These are phyloP conservation scores for Micropoecilia bifurca DNA, from an alignment of 2,797 vertebrate genomes.

Conservation along the genomic window DNA sequence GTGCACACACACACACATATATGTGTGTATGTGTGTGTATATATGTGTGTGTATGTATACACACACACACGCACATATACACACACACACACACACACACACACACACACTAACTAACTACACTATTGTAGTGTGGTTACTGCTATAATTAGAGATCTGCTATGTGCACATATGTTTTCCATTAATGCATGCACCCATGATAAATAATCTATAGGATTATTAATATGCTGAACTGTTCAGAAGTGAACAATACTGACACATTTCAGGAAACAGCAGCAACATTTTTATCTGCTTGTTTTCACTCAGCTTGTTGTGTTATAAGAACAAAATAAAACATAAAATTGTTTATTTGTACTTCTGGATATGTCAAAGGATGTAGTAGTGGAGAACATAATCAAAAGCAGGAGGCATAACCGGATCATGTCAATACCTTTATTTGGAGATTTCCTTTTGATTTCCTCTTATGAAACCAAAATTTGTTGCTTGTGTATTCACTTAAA, in stretches of 20 bases:
- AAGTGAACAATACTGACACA: neutral
- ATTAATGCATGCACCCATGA: too few relatives aligned
- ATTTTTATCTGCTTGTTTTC: neutral
- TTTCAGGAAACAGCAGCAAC: neutral
- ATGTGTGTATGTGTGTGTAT: too few relatives aligned
- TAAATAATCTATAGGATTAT: neutral
- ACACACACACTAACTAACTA: too few relatives aligned
- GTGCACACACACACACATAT: too few relatives aligned
- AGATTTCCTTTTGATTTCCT: neutral
- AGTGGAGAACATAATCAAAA: neutral
- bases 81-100: too few relatives aligned
- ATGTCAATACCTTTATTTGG: neutral
- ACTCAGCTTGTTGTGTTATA: neutral
- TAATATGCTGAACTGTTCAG: neutral
- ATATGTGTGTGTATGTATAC: too few relatives aligned
- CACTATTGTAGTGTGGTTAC: too few relatives aligned
- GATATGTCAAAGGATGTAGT: neutral
- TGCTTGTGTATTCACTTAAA: neutral
- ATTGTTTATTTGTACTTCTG: neutral
- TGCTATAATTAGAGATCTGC: too few relatives aligned
- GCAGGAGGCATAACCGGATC: neutral
- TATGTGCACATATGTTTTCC: too few relatives aligned
- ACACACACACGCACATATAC: too few relatives aligned
- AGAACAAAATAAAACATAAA: neutral
- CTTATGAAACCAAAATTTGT: neutral